Conservation (phyloP, 2,113 vertebrate species). For the Thamnaconus septentrionalis region DNA sequence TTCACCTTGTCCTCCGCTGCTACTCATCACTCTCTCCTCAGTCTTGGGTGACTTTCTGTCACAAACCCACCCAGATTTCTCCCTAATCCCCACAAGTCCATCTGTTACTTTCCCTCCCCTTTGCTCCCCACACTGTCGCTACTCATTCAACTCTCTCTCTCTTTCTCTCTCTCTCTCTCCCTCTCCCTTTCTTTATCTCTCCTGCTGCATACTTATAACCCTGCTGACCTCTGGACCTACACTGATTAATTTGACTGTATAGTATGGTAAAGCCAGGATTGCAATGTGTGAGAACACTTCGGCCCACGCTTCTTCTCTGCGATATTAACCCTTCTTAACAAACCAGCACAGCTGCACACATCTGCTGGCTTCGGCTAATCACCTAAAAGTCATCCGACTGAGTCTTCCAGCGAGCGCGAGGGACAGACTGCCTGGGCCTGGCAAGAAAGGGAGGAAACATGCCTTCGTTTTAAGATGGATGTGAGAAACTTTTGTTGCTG, state of each 20-base stretch:
- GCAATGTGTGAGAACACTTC: conserved; percentile 5
- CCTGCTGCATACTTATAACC: background rate
- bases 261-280: conserved; percentile 28
- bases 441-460: too few relatives aligned
- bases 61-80: conserved; percentile 60
- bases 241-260: conserved; percentile 41
- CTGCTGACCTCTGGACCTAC: conserved; percentile 20
- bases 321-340: conserved; percentile 26
- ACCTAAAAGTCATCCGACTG: background rate
- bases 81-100: conserved; percentile 66
- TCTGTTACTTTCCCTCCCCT: conserved; percentile 58
- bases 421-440: background rate
- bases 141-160: conserved; percentile 7
- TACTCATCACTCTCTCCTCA: conserved; percentile 20
- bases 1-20: conserved; percentile 29
- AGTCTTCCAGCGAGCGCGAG: background rate
- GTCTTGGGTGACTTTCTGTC: conserved; percentile 54
- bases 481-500: too few relatives aligned
- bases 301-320: conserved; percentile 8
- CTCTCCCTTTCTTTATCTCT: background rate
- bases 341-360: background rate
- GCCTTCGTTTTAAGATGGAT: too few relatives aligned
- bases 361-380: conserved; percentile 15
- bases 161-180: background rate
- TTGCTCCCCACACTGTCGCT: conserved; percentile 25